Evolutionary conservation across 2,797 vertebrate species (phyloP).

Genomic region (Pangasius djambal): DNA sequence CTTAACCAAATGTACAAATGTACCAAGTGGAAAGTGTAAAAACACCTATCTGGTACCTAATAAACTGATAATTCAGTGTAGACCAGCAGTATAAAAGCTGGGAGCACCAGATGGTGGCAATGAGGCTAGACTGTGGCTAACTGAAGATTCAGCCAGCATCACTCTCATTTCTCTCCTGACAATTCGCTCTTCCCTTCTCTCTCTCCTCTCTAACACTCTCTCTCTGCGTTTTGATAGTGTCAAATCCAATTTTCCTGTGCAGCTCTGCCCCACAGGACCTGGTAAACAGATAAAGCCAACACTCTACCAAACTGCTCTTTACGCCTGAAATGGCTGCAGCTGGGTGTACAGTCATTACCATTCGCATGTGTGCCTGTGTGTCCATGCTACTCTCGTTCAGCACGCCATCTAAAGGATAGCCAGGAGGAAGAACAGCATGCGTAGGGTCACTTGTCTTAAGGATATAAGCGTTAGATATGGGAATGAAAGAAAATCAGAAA

Average conservation of each 20-base stretch:
- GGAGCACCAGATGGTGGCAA: slow-evolving; percentile 22
- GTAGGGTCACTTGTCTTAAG: not conserved
- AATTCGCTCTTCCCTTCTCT: not conserved
- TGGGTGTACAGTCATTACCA: slow-evolving; percentile 47
- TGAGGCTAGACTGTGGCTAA: slow-evolving; percentile 9
- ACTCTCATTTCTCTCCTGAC: not conserved
- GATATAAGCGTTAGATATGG: slow-evolving; percentile 5
- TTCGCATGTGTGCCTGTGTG: slow-evolving; percentile 34
- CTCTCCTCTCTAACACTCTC: slow-evolving; percentile 19
- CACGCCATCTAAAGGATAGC: not conserved
- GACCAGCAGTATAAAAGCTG: slow-evolving; percentile 35
- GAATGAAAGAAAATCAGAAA: too few species aligned
- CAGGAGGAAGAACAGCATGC: not conserved
- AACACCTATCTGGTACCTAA: not conserved
- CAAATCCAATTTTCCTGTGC: slow-evolving; percentile 74
- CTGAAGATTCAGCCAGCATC: slow-evolving; percentile 10
- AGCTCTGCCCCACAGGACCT: slow-evolving; percentile 69
- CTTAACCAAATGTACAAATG: not conserved
- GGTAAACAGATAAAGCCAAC: slow-evolving; percentile 75
- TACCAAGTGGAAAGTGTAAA: not conserved
- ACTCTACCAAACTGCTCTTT: slow-evolving; percentile 69
- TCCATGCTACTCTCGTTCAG: slow-evolving; percentile 2
- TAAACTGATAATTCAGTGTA: not conserved
- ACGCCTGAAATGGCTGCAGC: slow-evolving; percentile 55
- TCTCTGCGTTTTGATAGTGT: slow-evolving; percentile 61